Evolutionary conservation across 2,113 vertebrate species (phyloP), one percentile per base, ranked within the genome.

Genomic region (Sorex fumeus): DNA sequence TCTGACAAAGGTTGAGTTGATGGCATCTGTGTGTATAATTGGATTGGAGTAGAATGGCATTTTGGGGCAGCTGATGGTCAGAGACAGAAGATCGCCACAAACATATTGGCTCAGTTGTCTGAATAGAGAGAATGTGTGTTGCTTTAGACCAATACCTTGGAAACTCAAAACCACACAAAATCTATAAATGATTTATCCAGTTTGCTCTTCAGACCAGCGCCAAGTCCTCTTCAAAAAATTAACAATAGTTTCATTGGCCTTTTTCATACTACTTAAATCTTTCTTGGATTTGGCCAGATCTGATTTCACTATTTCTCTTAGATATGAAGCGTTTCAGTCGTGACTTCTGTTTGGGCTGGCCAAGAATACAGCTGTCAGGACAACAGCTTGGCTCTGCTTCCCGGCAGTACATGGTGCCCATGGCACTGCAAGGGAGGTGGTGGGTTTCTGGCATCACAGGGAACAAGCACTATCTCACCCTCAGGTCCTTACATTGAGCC

Each of bases 221-320:
- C 40, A 13, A 57, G 30, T n/a, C 30, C 23, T 10, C 75, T 2
- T 47, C 50, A 78, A 88, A 50, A 87, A 76, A 40, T 36, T 5
- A 43, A n/a, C 43, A 47, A 53, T 30, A 62, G 9, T 80, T 84
- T 88, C 71, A 62, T 28, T 62, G 87, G 15, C 16, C 16, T 25
- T 88, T 81, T 72, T 18, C 16, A 1, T 82, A 19, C 30, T 66
- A 34, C 40, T 82, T 90, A 64, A 87, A 87, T 87, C 28, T 69
- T 23, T 50, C 43, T 83, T 83, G 34, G n/a, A 10, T 21, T 66
- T 82, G 66, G 32, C 84, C 34, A 72, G 53, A 47, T 84, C 30
- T 84, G 81, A 77, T 80, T 64, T 82, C 76, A 30, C 34, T 77
- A 16, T 90, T 87, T 6, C 16, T 94, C 27, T 89, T 23, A n/a